These are phyloP conservation scores for Ochropleura plecta DNA, from an alignment of 2,888 invertebrate genomes.

Conservation along the genomic window DNA sequence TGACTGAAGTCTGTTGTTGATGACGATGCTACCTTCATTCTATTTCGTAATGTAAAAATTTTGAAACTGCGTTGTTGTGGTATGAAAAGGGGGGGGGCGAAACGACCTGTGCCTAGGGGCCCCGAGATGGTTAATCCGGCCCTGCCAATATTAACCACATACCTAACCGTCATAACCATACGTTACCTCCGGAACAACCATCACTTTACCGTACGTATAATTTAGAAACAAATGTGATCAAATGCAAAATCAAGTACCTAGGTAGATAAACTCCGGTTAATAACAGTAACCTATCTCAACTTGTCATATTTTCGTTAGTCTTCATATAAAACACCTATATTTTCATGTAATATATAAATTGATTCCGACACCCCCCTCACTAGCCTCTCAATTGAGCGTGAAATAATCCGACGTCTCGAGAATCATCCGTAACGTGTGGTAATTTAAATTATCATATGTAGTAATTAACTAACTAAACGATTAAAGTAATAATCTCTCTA, in stretches of 20 bases:
- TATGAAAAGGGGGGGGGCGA: too few relatives aligned
- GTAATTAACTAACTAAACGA: constrained; percentile 27
- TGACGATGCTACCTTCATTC: too few relatives aligned
- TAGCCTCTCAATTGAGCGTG: constrained; percentile 49
- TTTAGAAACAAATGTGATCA: too few relatives aligned
- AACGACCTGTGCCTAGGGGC: too few relatives aligned
- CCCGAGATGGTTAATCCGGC: too few relatives aligned
- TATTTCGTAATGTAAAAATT: too few relatives aligned
- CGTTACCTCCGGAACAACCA: too few relatives aligned
- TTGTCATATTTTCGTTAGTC: background rate
- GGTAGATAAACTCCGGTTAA: background rate
- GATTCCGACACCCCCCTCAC: constrained; percentile 34
- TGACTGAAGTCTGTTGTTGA: too few relatives aligned
- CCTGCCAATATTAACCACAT: too few relatives aligned
- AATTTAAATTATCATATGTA: constrained; percentile 31
- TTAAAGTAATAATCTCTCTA: constrained; percentile 22
- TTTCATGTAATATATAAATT: constrained; percentile 1
- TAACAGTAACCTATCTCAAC: background rate
- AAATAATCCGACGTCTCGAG: constrained; percentile 38
- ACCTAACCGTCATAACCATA: too few relatives aligned
- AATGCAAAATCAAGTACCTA: background rate
- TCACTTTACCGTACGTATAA: too few relatives aligned
- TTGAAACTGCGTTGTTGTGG: too few relatives aligned
- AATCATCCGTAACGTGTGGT: constrained; percentile 23
- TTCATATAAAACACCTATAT: background rate